Evolutionary conservation across 2,797 vertebrate genomes (phyloP), one percentile per base, ranked within the genome.

Genomic region (Pseudomugil tenellus): DNA sequence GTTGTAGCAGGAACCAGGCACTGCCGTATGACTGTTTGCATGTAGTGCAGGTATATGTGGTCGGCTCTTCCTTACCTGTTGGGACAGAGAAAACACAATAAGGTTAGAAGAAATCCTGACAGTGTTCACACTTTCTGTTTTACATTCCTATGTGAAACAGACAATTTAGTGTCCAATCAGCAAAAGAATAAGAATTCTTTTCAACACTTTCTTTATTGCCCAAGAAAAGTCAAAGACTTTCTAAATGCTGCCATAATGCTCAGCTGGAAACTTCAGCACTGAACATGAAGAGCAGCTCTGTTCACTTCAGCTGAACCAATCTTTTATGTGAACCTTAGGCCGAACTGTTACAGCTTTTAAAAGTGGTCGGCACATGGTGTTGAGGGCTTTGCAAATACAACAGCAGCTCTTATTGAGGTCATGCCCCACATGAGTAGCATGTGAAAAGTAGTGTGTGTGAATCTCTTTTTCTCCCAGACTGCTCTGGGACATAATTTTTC

Each of bases 1-100:
- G 98, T 94, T 99, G 98, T 90, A 99, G 96, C 92, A 99, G 92
- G 94, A 99, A 99, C 98, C 98, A 99, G 92, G 98, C 98, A 83
- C 96, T 99, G 94, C 96, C 96, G 83, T 98, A 99, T 63, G 97
- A 94, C 95, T 99, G 97, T 95, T 99, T 99, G 91, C 98, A 99
- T 87, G 97, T 99, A 85, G 97, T 99, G 96, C 98, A 99, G 90
- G 97, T 99, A 88, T 99, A 99, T 93, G 96, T 99, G 94, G 96
- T 98, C 73, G 98, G 98, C 95, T 99, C 98, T 87, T 99, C 97
- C 94, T 99, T 99, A 94, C 97, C 98, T 99, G 94, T 79, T 85
- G 92, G 65, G 93, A 92, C 84, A 93, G 70, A 86, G 88, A 92
- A 88, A 51, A 77, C 65, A 79, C 25, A 89, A 55, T 7, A 0